Evolutionary conservation across 2,113 vertebrate genomes (phyloP).

Genomic region (Tragelaphus imberbis): DNA sequence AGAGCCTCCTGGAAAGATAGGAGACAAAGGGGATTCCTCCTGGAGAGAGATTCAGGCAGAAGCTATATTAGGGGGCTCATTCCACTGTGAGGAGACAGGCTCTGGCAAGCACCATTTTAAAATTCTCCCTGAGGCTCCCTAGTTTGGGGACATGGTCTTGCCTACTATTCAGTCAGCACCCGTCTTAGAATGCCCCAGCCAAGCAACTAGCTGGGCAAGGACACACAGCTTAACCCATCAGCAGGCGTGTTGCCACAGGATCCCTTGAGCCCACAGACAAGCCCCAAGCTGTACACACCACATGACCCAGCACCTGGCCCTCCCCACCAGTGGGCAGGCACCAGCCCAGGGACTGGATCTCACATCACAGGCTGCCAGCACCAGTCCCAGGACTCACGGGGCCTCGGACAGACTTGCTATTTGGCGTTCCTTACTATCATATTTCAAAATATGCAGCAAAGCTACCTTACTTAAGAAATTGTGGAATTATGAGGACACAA

Average conservation of each 20-base stretch:
- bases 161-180: background rate
- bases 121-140: background rate
- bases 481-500: background rate
- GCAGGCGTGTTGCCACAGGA: background rate
- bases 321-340: background rate
- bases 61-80: background rate
- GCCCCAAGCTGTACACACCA: background rate
- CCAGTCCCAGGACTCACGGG: background rate
- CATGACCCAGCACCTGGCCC: accelerated
- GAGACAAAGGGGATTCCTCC: background rate
- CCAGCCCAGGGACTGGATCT: background rate
- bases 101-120: background rate
- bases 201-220: background rate
- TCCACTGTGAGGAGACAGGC: background rate
- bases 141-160: background rate
- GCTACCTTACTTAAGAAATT: background rate
- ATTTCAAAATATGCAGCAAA: background rate
- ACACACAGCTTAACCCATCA: background rate
- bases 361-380: background rate
- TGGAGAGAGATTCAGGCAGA: background rate
- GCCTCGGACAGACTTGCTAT: background rate
- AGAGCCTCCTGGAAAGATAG: background rate
- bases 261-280: background rate
- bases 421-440: background rate
- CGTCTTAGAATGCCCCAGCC: background rate